A percentile compares a stretch with the other conserved stretches of the same genome.
Conservation (phyloP, 2,888 invertebrate species). For the Tenthredo distinguenda region DNA sequence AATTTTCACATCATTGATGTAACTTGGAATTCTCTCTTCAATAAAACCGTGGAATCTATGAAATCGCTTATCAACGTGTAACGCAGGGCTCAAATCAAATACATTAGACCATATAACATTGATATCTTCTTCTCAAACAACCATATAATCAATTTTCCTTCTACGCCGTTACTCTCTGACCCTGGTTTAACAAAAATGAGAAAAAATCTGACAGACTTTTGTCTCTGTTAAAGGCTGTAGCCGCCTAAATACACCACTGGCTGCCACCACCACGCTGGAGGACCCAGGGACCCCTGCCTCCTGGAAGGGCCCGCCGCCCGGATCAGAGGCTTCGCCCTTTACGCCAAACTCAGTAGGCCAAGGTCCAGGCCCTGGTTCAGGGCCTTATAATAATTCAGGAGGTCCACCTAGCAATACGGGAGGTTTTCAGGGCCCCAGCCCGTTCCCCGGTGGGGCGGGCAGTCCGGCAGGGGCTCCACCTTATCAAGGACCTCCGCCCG, state of each 20-base stretch:
- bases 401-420: conserved; percentile 77
- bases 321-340: conserved; percentile 84
- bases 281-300: conserved; percentile 84
- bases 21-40: not conserved
- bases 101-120: not conserved
- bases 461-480: conserved; percentile 87
- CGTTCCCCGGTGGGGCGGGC: conserved; percentile 85
- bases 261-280: conserved; percentile 85
- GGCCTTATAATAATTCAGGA: conserved; percentile 79
- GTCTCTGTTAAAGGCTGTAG: conserved; percentile 85
- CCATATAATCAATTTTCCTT: conserved; percentile 2
- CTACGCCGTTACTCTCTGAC: not conserved
- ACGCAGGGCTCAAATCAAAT: not conserved
- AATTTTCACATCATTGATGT: not conserved
- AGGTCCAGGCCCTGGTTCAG: conserved; percentile 79
- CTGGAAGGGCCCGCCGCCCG: conserved; percentile 89
- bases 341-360: conserved; percentile 82
- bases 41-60: not conserved
- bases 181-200: not conserved
- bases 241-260: conserved; percentile 81
- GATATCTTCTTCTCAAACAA: not conserved
- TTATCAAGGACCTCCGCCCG: conserved; percentile 87
- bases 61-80: not conserved
- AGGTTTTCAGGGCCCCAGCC: conserved; percentile 82
- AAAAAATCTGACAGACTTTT: not conserved